Percentiles rank a stretch among this genome's conserved stretches.
These are phyloP conservation scores for Spodoptera littoralis DNA, from an alignment of 2,888 invertebrate species.

Conservation along the genomic window DNA sequence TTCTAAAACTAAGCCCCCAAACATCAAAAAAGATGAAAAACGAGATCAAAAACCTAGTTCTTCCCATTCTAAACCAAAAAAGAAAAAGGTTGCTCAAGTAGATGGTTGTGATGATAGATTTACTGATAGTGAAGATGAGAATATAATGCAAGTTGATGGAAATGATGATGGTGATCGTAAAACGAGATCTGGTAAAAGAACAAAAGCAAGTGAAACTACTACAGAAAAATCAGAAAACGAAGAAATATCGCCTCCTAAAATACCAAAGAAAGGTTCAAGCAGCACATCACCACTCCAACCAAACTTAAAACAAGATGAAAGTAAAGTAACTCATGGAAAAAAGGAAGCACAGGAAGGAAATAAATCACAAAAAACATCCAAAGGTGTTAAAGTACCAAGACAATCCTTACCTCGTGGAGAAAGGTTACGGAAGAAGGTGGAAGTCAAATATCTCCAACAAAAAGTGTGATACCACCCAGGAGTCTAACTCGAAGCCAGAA, in stretches of 20 bases:
- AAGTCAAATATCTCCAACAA: neutral
- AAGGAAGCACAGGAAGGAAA: constrained; percentile 19
- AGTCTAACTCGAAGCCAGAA: constrained; percentile 25
- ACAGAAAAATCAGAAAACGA: constrained; percentile 54
- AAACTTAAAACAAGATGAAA: constrained; percentile 19
- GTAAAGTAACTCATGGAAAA: constrained; percentile 6
- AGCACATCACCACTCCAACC: constrained; percentile 27
- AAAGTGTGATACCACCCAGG: constrained; percentile 16
- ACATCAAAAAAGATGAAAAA: constrained; percentile 42
- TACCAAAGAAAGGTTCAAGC: constrained; percentile 55
- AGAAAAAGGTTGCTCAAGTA: constrained; percentile 83
- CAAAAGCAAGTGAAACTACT: constrained; percentile 52
- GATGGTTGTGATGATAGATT: constrained; percentile 82
- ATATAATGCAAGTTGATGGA: constrained; percentile 63
- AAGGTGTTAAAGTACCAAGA: constrained; percentile 7
- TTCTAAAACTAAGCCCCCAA: constrained; percentile 42
- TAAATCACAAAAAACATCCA: constrained; percentile 9
- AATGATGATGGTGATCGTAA: constrained; percentile 64
- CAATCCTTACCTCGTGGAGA: constrained; percentile 9
- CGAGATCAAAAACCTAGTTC: constrained; percentile 43
- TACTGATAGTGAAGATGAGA: constrained; percentile 59
- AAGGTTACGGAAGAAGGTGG: constrained; percentile 14
- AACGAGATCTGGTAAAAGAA: constrained; percentile 65
- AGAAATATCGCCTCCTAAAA: constrained; percentile 78
- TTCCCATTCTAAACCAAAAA: constrained; percentile 57